Evolutionary conservation across 2,113 vertebrate species (phyloP).

Genomic region (Nothoprocta pentlandii): DNA sequence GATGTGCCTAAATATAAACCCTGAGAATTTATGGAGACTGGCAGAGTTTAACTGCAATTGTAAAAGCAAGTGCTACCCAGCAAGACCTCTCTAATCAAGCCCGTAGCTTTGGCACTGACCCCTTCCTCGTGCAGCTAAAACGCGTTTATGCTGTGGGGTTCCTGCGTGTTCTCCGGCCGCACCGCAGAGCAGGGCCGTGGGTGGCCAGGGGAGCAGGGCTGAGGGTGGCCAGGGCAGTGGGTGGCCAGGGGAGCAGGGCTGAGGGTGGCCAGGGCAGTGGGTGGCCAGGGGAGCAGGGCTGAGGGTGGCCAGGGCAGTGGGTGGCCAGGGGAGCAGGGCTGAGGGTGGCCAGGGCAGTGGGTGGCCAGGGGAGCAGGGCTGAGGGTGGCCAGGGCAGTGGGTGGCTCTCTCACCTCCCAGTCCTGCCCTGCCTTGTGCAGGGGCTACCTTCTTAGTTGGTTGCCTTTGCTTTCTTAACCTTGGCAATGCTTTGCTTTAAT

Average conservation of each 20-base stretch:
- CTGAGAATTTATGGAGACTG: neutral
- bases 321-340: neutral
- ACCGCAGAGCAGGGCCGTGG: too few relatives aligned
- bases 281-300: neutral
- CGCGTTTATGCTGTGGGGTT: neutral
- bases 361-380: too few relatives aligned
- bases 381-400: neutral
- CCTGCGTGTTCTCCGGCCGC: neutral
- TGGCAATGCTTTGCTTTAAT: neutral
- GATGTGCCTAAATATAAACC: neutral
- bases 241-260: too few relatives aligned
- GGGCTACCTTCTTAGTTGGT: neutral
- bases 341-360: neutral
- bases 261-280: too few relatives aligned
- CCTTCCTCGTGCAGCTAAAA: neutral
- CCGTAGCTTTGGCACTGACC: neutral
- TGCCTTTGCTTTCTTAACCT: neutral
- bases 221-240: neutral
- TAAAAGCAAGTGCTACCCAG: neutral
- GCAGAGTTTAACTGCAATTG: neutral
- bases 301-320: too few relatives aligned
- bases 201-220: neutral
- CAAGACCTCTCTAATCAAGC: neutral
- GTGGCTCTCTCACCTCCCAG: neutral
- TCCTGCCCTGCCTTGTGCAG: fast-evolving